Conservation (phyloP, 2,797 vertebrate genomes). For the Crocodylus rhombifer region DNA sequence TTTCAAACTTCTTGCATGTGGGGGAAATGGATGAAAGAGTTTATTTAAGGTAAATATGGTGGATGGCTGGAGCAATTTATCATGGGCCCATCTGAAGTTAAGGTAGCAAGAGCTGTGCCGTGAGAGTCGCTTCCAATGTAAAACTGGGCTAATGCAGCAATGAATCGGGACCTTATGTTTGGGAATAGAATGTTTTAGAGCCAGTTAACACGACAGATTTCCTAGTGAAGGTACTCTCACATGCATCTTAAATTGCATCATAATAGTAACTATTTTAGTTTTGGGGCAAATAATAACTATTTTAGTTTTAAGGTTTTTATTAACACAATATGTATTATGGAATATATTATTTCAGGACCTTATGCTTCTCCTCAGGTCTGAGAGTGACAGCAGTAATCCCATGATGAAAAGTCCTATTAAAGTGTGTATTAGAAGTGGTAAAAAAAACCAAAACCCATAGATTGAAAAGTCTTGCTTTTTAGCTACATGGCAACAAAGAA, state of each 20-base stretch:
- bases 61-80: neutral
- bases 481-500: constrained; percentile 15
- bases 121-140: constrained; percentile 1
- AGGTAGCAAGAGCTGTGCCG: neutral
- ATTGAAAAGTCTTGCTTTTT: constrained; percentile 39
- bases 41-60: fast-evolving
- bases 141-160: neutral
- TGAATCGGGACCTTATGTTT: constrained; percentile 14
- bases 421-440: no score
- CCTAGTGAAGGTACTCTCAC: constrained; percentile 36
- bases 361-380: no score
- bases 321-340: no score
- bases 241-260: constrained; percentile 44
- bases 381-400: no score
- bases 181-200: constrained; percentile 12
- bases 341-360: no score
- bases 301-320: no score
- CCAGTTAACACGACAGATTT: constrained; percentile 50
- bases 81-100: neutral
- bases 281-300: constrained; percentile 10
- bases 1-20: neutral
- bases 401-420: no score
- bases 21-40: neutral
- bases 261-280: constrained; percentile 47
- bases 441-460: constrained; percentile 29